phyloP scores from a whole-genome alignment of 2,888 invertebrate species.

The Anaspis maculata region DNA sequence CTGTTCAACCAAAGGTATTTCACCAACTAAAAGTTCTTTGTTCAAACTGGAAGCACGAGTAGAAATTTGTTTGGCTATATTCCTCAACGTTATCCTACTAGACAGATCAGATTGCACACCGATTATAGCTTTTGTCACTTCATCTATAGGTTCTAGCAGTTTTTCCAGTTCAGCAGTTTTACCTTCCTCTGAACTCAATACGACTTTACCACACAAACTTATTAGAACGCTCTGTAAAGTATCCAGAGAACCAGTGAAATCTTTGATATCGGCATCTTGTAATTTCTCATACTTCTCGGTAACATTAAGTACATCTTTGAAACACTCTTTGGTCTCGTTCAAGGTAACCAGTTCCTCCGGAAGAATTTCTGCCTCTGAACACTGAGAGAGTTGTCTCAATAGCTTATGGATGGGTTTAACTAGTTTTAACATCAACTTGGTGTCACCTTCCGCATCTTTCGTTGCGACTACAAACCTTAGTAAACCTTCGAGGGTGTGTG shows the following conservation, averaged over 20 bases:
- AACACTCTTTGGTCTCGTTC: slow-evolving; percentile 26
- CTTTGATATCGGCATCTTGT: slow-evolving; percentile 18
- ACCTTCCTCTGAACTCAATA: slow-evolving; percentile 23
- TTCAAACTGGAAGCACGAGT: too few species aligned
- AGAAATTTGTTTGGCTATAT: slow-evolving; percentile 2
- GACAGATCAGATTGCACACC: slow-evolving; percentile 29
- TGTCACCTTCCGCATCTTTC: slow-evolving; percentile 24
- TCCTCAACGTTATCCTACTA: slow-evolving; percentile 18
- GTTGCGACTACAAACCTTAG: slow-evolving; percentile 30
- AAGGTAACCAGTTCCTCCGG: slow-evolving; percentile 28
- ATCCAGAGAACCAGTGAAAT: slow-evolving; percentile 29
- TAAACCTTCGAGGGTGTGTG: slow-evolving; percentile 25
- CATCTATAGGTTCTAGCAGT: slow-evolving; percentile 32
- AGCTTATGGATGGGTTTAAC: slow-evolving; percentile 29
- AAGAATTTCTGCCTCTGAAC: slow-evolving; percentile 22
- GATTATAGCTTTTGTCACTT: slow-evolving; percentile 33
- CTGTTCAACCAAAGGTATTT: too few species aligned
- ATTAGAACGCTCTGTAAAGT: slow-evolving; percentile 35
- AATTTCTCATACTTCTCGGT: slow-evolving; percentile 5
- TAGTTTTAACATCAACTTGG: slow-evolving; percentile 28
- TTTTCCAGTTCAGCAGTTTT: slow-evolving; percentile 32
- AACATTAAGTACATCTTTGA: slow-evolving; percentile 19
- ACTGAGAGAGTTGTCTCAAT: slow-evolving; percentile 23
- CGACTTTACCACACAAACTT: slow-evolving; percentile 34
- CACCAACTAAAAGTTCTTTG: too few species aligned